Evolutionary conservation across 2,113 vertebrate species (phyloP).

Genomic region (Trichomycterus rosablanca): DNA sequence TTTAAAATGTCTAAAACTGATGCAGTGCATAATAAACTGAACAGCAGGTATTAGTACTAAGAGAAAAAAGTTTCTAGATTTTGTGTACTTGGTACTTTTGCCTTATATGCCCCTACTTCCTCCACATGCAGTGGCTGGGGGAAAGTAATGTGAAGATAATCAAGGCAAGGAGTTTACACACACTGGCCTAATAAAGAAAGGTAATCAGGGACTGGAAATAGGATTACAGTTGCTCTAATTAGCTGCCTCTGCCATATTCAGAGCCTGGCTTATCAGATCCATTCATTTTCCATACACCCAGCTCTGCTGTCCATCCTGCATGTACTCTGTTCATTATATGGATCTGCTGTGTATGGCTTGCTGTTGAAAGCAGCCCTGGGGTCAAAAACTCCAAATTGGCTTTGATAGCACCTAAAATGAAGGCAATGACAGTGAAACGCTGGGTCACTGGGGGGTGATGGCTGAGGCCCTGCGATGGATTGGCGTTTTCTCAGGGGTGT

Average conservation of each 20-base stretch:
- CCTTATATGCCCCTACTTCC: neutral
- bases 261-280: conserved; percentile 5
- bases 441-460: neutral
- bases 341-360: conserved; percentile 5
- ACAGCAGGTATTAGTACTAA: neutral
- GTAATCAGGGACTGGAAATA: conserved; percentile 43
- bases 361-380: conserved; percentile 13
- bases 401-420: conserved; percentile 9
- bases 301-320: neutral
- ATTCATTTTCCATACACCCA: neutral
- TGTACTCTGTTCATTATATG: neutral
- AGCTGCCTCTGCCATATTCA: conserved; percentile 8
- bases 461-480: too few species aligned
- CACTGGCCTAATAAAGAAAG: conserved; percentile 39
- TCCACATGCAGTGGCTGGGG: conserved; percentile 6
- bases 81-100: too few species aligned
- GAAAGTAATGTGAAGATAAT: conserved; percentile 7
- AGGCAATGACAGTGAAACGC: conserved; percentile 7
- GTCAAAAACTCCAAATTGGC: conserved; percentile 16
- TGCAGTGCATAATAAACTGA: neutral
- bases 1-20: too few species aligned
- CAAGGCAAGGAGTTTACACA: conserved; percentile 27
- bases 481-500: too few species aligned
- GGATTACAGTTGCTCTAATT: conserved; percentile 35
- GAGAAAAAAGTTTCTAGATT: neutral